These are phyloP conservation scores for Bugula neritina DNA, from an alignment of 2,888 invertebrate species.

Conservation along the genomic window DNA sequence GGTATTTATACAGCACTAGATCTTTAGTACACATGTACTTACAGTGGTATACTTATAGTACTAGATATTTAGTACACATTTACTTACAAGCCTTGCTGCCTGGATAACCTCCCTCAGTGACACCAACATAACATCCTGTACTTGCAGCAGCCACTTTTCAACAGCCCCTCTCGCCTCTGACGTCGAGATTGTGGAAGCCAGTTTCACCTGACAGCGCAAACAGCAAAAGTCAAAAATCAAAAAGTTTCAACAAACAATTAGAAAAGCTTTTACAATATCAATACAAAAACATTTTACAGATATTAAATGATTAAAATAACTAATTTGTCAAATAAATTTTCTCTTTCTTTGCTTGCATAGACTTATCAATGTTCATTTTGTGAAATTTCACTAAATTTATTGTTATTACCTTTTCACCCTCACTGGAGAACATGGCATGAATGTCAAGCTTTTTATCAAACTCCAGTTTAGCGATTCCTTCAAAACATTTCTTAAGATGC, in stretches of 20 bases:
- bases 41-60: no score
- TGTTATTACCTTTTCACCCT: conserved; percentile 72
- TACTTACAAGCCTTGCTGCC: conserved; percentile 56
- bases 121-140: conserved; percentile 73
- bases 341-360: no score
- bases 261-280: conserved; percentile 28
- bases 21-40: no score
- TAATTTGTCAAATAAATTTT: no score
- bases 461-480: conserved; percentile 75
- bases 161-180: conserved; percentile 71
- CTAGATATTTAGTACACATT: no score
- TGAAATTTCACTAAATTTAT: no score
- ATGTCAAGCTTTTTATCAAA: conserved; percentile 85
- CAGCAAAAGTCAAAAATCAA: background rate
- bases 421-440: conserved; percentile 76
- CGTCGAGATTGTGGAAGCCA: conserved; percentile 73
- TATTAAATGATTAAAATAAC: no score
- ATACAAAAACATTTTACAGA: no score
- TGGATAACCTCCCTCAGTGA: conserved; percentile 64
- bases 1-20: no score
- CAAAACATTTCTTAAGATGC: conserved; percentile 54
- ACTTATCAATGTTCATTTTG: no score
- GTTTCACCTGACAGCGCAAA: conserved; percentile 35
- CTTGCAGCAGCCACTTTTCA: conserved; percentile 76
- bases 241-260: conserved; percentile 1